Conservation (phyloP, 2,113 vertebrate genomes). For the Gymnogyps californianus region DNA sequence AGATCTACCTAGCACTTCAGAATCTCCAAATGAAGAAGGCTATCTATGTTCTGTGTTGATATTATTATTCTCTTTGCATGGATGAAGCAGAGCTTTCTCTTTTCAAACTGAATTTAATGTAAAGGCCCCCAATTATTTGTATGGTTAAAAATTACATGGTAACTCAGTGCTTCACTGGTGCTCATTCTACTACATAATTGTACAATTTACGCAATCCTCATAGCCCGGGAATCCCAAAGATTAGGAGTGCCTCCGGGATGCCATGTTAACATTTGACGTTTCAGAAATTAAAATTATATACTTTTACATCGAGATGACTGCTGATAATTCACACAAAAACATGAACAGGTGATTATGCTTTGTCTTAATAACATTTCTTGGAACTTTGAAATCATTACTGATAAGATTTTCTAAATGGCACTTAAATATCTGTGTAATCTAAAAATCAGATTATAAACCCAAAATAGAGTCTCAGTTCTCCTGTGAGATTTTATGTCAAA, state of each 20-base stretch:
- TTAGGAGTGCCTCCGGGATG: neutral
- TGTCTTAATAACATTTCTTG: neutral
- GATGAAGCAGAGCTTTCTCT: neutral
- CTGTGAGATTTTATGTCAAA: conserved; percentile 47
- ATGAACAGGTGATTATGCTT: neutral
- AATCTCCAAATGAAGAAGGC: neutral
- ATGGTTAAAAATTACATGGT: neutral
- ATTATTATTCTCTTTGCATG: neutral
- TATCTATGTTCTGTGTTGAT: neutral
- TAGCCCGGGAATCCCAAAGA: neutral
- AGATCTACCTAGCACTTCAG: neutral
- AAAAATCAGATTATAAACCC: conserved; percentile 33
- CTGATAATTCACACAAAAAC: neutral
- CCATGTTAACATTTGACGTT: neutral
- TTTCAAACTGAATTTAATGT: neutral
- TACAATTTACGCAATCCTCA: neutral
- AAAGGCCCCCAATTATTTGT: neutral
- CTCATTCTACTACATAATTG: neutral
- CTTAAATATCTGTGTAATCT: conserved; percentile 35
- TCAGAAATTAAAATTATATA: neutral
- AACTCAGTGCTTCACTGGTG: conserved; percentile 5
- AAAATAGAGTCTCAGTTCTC: conserved; percentile 15
- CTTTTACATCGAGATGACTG: neutral
- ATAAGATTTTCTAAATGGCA: conserved; percentile 7
- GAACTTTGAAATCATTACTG: neutral